Base-by-base conservation (phyloP, 2,888 invertebrate species). In the Himalopsyche anomala region DNA sequence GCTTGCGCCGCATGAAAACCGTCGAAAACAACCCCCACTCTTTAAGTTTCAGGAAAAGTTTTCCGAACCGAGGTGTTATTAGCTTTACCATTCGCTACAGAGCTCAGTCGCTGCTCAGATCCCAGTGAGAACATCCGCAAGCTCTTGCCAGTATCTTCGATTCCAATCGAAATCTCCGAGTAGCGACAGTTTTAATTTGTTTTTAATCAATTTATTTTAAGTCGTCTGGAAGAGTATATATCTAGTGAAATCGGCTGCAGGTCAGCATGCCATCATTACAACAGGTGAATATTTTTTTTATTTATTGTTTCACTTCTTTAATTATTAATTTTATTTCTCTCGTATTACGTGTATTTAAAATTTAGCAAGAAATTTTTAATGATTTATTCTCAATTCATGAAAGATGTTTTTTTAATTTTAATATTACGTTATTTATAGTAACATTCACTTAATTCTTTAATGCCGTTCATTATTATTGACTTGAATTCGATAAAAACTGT, bases 181-280 rank as follows among this genome's bases (percentile, higher is more conserved):
- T 88, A 90, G 91, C 91, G 90, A 89, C 89, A 19, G 81, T 69
- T 84, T 84, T 86, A 81, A 84, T 36, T 17, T 15, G 19, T 81
- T 86, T 79, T 81, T 56, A 38, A 82, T 51, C 82, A 84, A 45
- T 51, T 28, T 28, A 82, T 82, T 56, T 81, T 6, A 62, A 62
- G 2, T 69, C 9, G 45, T 9, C 40, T 82, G 36, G 15, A 62
- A 62, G 62, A n/a, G 2, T 62, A n/a, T 19, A n/a, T 4, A 40
- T 28, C 12, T 11, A 5, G 62, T 28, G 28, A 28, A 28, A 45
- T 8, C 15, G 51, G 15, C 51, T 51, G 51, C 51, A 51, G 15
- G 8, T 38, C 36, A 40, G 28, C 80, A 85, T 84, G 82, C 84
- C 86, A 42, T 84, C 81, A 0, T 79, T 86, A 5, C 84, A 84